Base-by-base conservation (phyloP, 37 sponge, comb jelly and placozoan genomes). In the Spongilla lacustris region DNA sequence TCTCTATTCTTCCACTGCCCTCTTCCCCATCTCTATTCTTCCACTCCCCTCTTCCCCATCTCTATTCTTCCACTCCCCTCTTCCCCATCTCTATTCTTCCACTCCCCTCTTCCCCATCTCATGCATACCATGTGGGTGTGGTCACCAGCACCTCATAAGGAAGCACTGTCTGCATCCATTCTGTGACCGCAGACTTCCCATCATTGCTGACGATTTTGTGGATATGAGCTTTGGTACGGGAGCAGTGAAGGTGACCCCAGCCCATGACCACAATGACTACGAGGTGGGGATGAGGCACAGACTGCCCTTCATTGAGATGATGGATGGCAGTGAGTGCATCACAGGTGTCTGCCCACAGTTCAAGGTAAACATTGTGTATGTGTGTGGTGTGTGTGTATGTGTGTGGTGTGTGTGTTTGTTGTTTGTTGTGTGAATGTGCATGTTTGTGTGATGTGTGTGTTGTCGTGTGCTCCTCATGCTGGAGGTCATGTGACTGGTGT, bases 211-310 rank as follows among this genome's bases (percentile, higher is more conserved):
- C 78, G 94, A 93, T 14, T 93, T 96, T 87, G 99, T 98, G 68
- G 97, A 96, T 46, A 95, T 85, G 86, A 79, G 81, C 24, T 96
- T 98, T 89, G 99, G 99, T 0, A 96, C 99, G 23, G 98, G 98
- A 36, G 98, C 97, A 1, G 99, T 98, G 9, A 98, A 98, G 92
- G 97, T 98, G 81, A 98, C 99, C 26, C 99, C 99, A 2, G 97
- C 99, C 32, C 99, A 98, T 71, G 99, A 98, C 83, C 91, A 88
- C 81, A 96, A 96, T 58, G 99, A 98, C 79, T 98, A 98, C 80
- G 99, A 98, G 58, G 85, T 91, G 89, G 99, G 97, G 23, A 91
- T 81, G 82, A 88, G 97, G 50, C 92, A 96, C 91, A 86, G 87
- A 25, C 89, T 98, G 19, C 93, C 91, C 50, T 98, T 98, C 76